These are phyloP conservation scores for Heliconius sara DNA, from an alignment of 2,888 invertebrate genomes.

Conservation along the genomic window DNA sequence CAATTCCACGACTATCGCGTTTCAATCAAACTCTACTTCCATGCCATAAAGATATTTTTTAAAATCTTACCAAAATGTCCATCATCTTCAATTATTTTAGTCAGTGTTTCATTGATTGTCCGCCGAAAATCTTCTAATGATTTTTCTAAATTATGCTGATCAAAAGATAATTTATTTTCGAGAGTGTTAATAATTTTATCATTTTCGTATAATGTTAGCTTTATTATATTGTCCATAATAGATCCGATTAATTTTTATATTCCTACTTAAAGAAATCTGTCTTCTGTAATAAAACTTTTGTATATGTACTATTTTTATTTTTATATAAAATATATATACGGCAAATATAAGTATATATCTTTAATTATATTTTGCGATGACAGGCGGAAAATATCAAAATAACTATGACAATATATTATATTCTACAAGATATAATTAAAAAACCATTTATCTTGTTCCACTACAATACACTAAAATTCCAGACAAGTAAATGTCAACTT, in stretches of 20 bases:
- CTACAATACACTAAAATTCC: background rate
- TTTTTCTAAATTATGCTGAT: constrained; percentile 54
- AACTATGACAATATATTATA: too few relatives aligned
- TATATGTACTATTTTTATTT: too few relatives aligned
- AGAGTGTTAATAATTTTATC: constrained; percentile 58
- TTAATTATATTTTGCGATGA: too few relatives aligned
- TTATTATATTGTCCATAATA: constrained; percentile 51
- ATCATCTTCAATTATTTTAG: constrained; percentile 63
- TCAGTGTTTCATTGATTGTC: constrained; percentile 62
- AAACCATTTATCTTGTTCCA: too few relatives aligned
- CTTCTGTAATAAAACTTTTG: background rate
- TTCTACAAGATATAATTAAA: too few relatives aligned
- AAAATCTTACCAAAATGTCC: constrained; percentile 56
- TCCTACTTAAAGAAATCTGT: background rate
- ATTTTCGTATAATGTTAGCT: constrained; percentile 61
- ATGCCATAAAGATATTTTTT: background rate
- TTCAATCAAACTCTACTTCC: too few relatives aligned
- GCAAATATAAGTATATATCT: too few relatives aligned
- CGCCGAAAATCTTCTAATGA: constrained; percentile 67
- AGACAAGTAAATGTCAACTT: background rate
- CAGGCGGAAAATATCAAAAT: too few relatives aligned
- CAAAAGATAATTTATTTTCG: constrained; percentile 54
- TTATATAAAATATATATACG: too few relatives aligned
- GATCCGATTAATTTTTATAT: background rate
- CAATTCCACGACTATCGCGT: background rate